Evolutionary conservation across 2,888 invertebrate species (phyloP).

Genomic region (Heliconius cydno): DNA sequence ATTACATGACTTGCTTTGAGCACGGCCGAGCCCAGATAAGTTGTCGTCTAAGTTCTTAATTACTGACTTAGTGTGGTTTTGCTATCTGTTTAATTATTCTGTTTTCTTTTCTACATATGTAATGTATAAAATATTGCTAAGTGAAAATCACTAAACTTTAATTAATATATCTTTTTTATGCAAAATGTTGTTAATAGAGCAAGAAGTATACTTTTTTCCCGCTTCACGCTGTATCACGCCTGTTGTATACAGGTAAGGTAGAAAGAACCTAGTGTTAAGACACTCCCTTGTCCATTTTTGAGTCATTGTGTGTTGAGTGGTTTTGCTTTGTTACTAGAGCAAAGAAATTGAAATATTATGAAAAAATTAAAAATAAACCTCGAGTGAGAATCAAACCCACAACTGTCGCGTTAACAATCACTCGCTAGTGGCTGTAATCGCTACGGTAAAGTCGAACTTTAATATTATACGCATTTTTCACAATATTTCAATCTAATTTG

Average conservation of each 20-base stretch:
- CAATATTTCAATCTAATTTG: background rate
- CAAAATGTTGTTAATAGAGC: too few relatives aligned
- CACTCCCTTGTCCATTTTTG: background rate
- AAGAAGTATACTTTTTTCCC: too few relatives aligned
- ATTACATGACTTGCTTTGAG: slow-evolving; percentile 29
- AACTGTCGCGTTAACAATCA: background rate
- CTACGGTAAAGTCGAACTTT: too few relatives aligned
- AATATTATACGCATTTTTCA: background rate
- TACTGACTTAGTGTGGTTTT: slow-evolving; percentile 73
- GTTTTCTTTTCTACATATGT: background rate
- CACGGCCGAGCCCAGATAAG: slow-evolving; percentile 52
- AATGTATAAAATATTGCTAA: background rate
- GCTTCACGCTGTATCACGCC: background rate
- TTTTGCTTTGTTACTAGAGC: background rate
- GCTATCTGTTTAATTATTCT: slow-evolving; percentile 67
- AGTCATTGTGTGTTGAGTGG: background rate
- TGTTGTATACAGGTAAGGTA: too few relatives aligned
- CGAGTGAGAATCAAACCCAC: background rate
- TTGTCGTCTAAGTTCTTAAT: slow-evolving; percentile 65
- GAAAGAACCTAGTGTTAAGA: background rate
- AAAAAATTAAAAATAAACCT: background rate
- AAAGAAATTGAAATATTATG: background rate
- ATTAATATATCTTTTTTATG: too few relatives aligned
- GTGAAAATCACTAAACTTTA: background rate
- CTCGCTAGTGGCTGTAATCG: too few relatives aligned